Evolutionary conservation across 2,888 invertebrate species (phyloP), one percentile per base, ranked within the genome.

Genomic region (Mythimna vitellina): DNA sequence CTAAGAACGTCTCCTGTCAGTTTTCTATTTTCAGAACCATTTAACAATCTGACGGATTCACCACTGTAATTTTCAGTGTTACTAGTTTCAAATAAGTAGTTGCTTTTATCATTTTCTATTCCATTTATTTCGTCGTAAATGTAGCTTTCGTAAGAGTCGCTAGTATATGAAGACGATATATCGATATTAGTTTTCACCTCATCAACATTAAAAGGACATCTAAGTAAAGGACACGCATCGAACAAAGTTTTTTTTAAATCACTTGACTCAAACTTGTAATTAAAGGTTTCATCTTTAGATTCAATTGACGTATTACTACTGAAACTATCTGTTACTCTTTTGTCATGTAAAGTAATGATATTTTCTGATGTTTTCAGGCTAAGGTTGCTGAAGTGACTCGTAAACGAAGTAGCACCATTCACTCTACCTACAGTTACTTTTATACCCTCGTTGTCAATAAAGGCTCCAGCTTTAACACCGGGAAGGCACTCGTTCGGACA

Each of bases 401-500:
- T 86, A 54, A 86, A 90, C 20, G 89, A 87, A 32, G 90, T 87
- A 6, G 89, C 76, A n/a, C 89, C 92, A n/a, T 85, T 77, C 58
- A 89, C 92, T 84, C 91, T 91, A n/a, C 94, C 93, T 42, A 93
- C 90, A 17, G 93, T 94, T 20, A 94, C 93, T 84, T 93, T 94
- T 42, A 94, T 93, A 20, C 94, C 94, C 84, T 93, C 93, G 68
- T 91, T 93, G 70, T 93, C 93, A 35, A 91, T 90, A 65, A 93
- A 90, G 0, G 92, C 88, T 56, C 93, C 94, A 32, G 89, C 89
- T 82, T 92, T 92, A 1, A 94, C 91, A 0, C 93, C 90, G 46
- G 93, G 93, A 49, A 93, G 29, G 76, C 94, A 94, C 84, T 94
- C 93, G 8, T 93, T 85, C n/a, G 93, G 93, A 77, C 94, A 93